Base-by-base conservation (phyloP, 2,797 vertebrate genomes). In the Microctenopoma lineatum region DNA sequence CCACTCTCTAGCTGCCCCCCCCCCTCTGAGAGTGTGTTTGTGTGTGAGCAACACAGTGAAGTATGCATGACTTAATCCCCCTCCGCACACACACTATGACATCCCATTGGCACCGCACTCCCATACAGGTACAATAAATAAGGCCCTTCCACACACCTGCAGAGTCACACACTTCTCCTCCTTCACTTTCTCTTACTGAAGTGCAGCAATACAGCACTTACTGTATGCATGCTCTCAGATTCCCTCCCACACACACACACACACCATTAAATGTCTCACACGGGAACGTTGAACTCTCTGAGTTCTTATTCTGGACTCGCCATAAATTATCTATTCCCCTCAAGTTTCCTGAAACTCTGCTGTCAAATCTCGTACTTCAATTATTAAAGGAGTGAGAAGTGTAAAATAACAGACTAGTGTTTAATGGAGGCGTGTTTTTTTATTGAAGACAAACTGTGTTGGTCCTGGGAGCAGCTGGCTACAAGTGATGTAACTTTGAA, bases 271-370 rank as follows among this genome's bases (percentile, higher is more conserved):
- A 81, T 10, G 65, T 66, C 59, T 62, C 45, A 54, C 61, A 44
- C 26, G 2, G 69, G 65, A 67, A 59, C 42, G 3, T 39, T 53
- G 68, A 82, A 81, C 48, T 84, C 73, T 68, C 71, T 52, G 10
- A 66, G 68, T 81, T 84, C 79, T 86, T 89, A 81, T 88, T 86
- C 57, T 36, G 84, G 68, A 83, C 57, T 38, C 16, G 64, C 60
- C 70, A 92, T 93, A 62, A 92, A 93, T 94, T 83, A 92, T 92
- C 81, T 64, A 92, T 84, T 57, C 34, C 44, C 51, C 59, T 63
- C 67, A 51, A 72, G 69, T 79, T 81, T 66, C 32, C 77, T 59
- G 25, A 75, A 70, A 85, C 65, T 75, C 68, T 60, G 47, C 50
- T 63, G 60, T 59, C 21, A 42, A 74, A 73, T 34, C 58, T 15